Evolutionary conservation across 1,140 invertebrate genomes (phyloP), one percentile per base, ranked within the genome.

Genomic region (Sinella curviseta): DNA sequence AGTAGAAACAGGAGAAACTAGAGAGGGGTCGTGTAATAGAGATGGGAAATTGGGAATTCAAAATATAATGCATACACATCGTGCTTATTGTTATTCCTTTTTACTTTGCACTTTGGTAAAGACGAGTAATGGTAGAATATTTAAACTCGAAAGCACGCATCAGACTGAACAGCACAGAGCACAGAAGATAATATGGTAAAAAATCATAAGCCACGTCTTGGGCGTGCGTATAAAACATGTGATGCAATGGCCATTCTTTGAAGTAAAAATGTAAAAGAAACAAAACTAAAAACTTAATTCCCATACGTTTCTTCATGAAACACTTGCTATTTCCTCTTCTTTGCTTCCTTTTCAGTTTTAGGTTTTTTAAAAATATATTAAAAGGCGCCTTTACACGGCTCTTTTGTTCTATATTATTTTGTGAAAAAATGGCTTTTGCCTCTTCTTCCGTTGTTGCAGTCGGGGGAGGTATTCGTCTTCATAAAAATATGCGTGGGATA

Each of bases 401-500:
- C n/a, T n/a, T n/a, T 48, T 48, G 39, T 48, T 48, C 39, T 48
- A 60, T 26, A 60, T 60, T 60, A 60, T 14, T 17, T 14, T 60
- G 4, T 8, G 39, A 48, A 8, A 48, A 4, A 48, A 60, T 26
- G 14, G 55, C 12, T 60, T n/a, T 60, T 60, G 14, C 24, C 8
- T 60, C 55, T 14, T n/a, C n/a, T 26, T 65, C 24, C 24, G 3
- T 65, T 65, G 8, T n/a, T 65, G 16, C 20, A 48, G 39, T 20
- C 39, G n/a, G 20, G 39, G 39, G 57, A 65, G 57, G 26, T 31
- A 33, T 8, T 70, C 65, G 65, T 70, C 26, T 8, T 33, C 26
- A 70, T 70, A 70, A 70, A 70, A 70, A 33, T 70, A 70, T 70
- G 65, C 26, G 65, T 70, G 65, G 65, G n/a, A 30, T 70, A 70